phyloP scores from a whole-genome alignment of 2,888 invertebrate genomes.

The Chrysolina oricalcia region DNA sequence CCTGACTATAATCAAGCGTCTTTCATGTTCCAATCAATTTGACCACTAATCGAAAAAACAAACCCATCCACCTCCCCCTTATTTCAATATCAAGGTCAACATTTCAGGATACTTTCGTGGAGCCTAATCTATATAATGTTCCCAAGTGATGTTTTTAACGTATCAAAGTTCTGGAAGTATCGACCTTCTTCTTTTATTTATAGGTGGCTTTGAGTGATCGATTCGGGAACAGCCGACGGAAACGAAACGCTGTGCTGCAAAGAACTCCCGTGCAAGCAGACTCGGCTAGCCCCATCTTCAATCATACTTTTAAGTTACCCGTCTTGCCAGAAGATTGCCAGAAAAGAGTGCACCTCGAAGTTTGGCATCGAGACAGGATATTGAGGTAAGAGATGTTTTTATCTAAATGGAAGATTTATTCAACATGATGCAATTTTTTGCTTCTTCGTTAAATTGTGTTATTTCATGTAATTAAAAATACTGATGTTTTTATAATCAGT shows the following conservation, averaged over 20 bases:
- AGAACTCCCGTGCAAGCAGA: constrained; percentile 88
- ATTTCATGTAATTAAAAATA: no score
- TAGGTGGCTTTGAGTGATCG: constrained; percentile 76
- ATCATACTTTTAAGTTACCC: constrained; percentile 84
- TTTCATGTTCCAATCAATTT: no score
- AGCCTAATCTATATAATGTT: constrained; percentile 3
- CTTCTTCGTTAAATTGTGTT: no score
- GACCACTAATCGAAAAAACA: no score
- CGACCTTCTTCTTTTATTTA: constrained; percentile 20
- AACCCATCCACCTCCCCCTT: no score
- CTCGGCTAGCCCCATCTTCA: constrained; percentile 85
- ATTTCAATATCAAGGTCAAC: not conserved
- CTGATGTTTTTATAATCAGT: no score
- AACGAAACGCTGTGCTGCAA: constrained; percentile 76
- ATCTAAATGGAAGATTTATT: no score
- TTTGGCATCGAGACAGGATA: constrained; percentile 90
- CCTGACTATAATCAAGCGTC: not conserved
- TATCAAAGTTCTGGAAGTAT: not conserved
- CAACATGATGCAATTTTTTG: no score
- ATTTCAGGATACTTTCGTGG: not conserved
- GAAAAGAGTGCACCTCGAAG: constrained; percentile 79
- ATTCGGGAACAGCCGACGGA: constrained; percentile 60
- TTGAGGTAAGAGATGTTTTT: constrained; percentile 79
- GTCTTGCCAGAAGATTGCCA: constrained; percentile 73
- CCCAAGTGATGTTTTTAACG: not conserved